These are phyloP conservation scores for Slavum lentiscoides DNA, from an alignment of 2,888 invertebrate genomes.

Conservation along the genomic window DNA sequence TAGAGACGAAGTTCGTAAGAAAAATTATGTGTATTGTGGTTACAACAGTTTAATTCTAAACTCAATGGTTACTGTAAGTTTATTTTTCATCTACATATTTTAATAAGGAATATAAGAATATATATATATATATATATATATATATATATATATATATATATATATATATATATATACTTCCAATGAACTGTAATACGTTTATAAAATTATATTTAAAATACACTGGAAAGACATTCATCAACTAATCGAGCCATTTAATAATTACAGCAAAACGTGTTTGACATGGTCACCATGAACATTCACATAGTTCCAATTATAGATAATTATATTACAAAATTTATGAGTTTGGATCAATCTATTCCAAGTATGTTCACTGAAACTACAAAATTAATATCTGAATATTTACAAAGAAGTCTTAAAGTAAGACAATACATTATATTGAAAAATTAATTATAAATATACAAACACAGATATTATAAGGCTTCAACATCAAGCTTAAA, in stretches of 20 bases:
- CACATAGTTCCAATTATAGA: constrained; percentile 41
- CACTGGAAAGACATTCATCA: too few species aligned
- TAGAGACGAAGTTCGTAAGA: constrained; percentile 22
- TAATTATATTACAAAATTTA: constrained; percentile 26
- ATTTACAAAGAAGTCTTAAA: neutral
- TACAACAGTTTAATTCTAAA: constrained; percentile 40
- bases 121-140: too few species aligned
- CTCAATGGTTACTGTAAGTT: constrained; percentile 20
- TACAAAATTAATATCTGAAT: constrained; percentile 19
- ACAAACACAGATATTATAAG: neutral
- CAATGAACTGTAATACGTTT: neutral
- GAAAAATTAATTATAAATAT: neutral
- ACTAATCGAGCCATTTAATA: neutral
- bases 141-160: too few species aligned
- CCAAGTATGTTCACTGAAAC: constrained; percentile 21
- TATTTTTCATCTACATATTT: neutral
- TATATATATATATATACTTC: neutral
- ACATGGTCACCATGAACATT: constrained; percentile 36
- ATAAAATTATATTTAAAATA: neutral
- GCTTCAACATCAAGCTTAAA: neutral
- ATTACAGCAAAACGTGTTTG: constrained; percentile 43
- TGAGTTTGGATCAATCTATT: constrained; percentile 6
- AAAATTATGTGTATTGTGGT: constrained; percentile 37
- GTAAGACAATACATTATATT: constrained; percentile 1
- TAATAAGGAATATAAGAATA: neutral